A percentile compares a stretch with the other conserved stretches of the same genome.
Evolutionary conservation across 2,888 invertebrate species (phyloP).

Genomic region (Catotricha subobsoleta): DNA sequence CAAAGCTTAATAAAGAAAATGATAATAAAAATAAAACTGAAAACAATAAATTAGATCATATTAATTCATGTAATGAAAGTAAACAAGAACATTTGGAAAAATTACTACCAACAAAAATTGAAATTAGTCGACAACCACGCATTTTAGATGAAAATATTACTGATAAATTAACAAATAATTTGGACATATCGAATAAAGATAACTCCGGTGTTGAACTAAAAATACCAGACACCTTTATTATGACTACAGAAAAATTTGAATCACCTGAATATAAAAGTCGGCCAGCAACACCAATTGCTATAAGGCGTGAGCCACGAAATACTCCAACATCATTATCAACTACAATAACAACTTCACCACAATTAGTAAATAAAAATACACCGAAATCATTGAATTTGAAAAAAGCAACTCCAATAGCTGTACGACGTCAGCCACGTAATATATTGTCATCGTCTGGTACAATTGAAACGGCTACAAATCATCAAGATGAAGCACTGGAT

Average conservation of each 20-base stretch:
- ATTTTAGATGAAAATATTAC: slow-evolving; percentile 19
- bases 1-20: neutral
- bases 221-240: slow-evolving; percentile 27
- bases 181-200: too few species aligned
- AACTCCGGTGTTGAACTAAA: too few species aligned
- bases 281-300: slow-evolving; percentile 13
- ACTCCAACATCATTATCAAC: neutral
- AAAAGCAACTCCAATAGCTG: slow-evolving; percentile 21
- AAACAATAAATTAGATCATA: too few species aligned
- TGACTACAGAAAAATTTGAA: slow-evolving; percentile 21
- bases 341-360: neutral
- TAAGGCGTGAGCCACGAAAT: neutral
- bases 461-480: slow-evolving; percentile 12
- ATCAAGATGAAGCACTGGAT: slow-evolving; percentile 23
- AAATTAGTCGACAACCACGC: slow-evolving; percentile 21
- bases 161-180: too few species aligned
- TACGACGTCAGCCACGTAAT: slow-evolving; percentile 23
- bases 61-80: neutral
- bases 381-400: slow-evolving; percentile 9
- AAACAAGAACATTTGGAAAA: neutral
- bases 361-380: slow-evolving; percentile 15
- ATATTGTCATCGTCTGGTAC: slow-evolving; percentile 9
- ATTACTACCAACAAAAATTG: neutral
- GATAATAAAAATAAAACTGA: slow-evolving; percentile 7
- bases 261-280: slow-evolving; percentile 27